Base-by-base conservation (phyloP, 2,113 vertebrate genomes). In the Ophiodon elongatus region DNA sequence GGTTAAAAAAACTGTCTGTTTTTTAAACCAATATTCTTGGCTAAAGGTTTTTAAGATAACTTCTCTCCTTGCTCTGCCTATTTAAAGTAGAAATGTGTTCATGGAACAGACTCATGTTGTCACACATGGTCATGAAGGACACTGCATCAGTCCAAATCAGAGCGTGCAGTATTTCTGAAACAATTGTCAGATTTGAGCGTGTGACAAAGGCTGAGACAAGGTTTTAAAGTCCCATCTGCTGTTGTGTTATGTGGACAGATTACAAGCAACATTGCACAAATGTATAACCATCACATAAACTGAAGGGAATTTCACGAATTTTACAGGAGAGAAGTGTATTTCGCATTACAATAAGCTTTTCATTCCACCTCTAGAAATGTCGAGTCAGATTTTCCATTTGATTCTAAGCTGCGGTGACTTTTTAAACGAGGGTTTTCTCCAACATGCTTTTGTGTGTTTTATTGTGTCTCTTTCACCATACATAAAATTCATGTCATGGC, bases 41-140 rank as follows among this genome's bases (percentile, higher is more conserved):
- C 25, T 62, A 27, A 67, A 71, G 21, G 37, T 21, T 73, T 62
- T 56, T 47, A 56, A 63, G n/a, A 10, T 19, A 29, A 2, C 9
- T 19, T 63, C n/a, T 73, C 17, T 62, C n/a, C 45, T 45, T 17
- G 31, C 54, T 47, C 10, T 17, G 25, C 8, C 21, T 27, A 62
- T 67, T 45, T 64, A 52, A 63, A 72, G 19, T 3, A 21, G 25
- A 68, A 76, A 62, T 15, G 50, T 64, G 45, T 79, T 11, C 10
- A 27, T 37, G n/a, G 33, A 70, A 52, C 37, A 37, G 6, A 47
- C 19, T 56, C 6, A 2, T 54, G 54, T 21, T 23, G 19, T 67
- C 23, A 4, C 29, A 64, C 70, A 85, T 81, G 73, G 63, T 88
- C 70, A 73, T 27, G 8, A 75, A 56, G 45, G 71, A 85, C 66